phyloP scores from a whole-genome alignment of 2,113 vertebrate genomes.

The Lagenorhynchus albirostris region DNA sequence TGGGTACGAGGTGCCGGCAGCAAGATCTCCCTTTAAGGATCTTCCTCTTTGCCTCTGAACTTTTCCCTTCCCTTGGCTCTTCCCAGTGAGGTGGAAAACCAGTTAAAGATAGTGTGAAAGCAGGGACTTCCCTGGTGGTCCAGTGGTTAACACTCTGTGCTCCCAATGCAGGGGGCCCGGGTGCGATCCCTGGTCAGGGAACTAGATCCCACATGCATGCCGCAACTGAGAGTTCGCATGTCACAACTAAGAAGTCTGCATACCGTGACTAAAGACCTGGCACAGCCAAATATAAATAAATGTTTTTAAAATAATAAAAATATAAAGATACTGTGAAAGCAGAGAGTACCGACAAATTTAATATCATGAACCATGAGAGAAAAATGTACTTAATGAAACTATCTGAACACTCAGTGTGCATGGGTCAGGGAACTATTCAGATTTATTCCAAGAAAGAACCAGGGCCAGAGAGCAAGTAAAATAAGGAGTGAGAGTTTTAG shows the following conservation, averaged over 20 bases:
- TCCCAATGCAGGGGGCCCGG: too few species aligned
- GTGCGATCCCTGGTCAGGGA: too few species aligned
- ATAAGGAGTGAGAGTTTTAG: too few species aligned
- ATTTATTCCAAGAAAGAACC: neutral
- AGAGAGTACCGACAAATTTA: neutral
- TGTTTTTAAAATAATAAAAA: too few species aligned
- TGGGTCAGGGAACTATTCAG: too few species aligned
- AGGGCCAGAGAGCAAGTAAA: rapidly evolving
- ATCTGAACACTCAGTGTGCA: neutral
- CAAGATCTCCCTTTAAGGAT: neutral
- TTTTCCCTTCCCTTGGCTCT: neutral
- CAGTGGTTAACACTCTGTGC: too few species aligned
- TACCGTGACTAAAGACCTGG: neutral
- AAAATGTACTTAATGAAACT: neutral
- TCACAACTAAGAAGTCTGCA: too few species aligned
- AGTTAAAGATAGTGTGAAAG: neutral
- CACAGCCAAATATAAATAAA: too few species aligned
- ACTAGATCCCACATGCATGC: neutral
- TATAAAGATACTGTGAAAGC: too few species aligned
- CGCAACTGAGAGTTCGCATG: neutral
- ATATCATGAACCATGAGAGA: neutral
- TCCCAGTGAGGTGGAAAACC: neutral
- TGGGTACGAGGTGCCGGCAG: rapidly evolving
- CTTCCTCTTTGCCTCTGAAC: too few species aligned
- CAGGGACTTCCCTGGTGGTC: neutral